Conservation (phyloP, 2,113 vertebrate species). For the Gymnogyps californianus region DNA sequence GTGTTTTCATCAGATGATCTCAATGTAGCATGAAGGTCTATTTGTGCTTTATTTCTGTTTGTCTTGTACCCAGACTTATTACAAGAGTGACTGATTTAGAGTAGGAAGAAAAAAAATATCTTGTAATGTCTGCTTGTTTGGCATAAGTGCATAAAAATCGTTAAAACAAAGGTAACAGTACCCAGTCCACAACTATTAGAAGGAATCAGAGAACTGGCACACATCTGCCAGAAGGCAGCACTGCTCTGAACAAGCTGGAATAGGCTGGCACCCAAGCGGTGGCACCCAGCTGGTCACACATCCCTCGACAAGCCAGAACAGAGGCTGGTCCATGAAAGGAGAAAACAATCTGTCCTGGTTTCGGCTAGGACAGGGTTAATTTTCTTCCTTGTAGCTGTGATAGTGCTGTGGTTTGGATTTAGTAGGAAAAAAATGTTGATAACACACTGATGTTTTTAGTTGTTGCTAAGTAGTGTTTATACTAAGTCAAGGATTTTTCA, state of each 20-base stretch:
- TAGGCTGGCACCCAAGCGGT: accelerated
- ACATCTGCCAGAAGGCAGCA: not conserved
- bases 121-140: not conserved
- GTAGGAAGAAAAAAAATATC: not conserved
- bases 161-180: not conserved
- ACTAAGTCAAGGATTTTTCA: no score
- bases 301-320: not conserved
- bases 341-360: no score
- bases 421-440: no score
- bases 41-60: not conserved
- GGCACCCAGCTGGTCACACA: not conserved
- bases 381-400: no score
- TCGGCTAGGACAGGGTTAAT: no score
- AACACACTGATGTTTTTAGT: no score
- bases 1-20: not conserved
- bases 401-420: no score
- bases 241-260: not conserved
- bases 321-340: not conserved
- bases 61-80: not conserved
- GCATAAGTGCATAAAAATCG: not conserved
- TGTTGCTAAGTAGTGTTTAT: no score
- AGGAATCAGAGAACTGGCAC: not conserved
- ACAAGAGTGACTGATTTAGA: not conserved
- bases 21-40: not conserved
- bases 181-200: not conserved